Base-by-base conservation (phyloP, 1,140 invertebrate genomes). In the Thalassaphorura encarpata region DNA sequence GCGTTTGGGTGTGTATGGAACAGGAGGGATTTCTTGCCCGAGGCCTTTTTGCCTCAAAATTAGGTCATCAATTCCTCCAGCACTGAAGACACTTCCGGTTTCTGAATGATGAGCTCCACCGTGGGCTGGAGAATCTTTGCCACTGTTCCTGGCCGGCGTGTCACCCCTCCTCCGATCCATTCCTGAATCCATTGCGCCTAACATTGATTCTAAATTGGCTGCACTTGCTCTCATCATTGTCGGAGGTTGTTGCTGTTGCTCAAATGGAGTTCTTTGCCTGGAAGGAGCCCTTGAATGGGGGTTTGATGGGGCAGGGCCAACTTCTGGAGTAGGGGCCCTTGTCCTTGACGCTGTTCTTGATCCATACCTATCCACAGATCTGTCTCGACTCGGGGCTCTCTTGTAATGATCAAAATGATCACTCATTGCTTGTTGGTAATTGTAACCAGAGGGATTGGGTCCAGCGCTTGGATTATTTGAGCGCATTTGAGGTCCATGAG, bases 321-420 rank as follows among this genome's bases (percentile, higher is more conserved):
- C 72, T 69, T 50, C 73, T 66, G 52, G 70, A 67, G 73, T 72
- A 51, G 61, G 41, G 76, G 74, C 74, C 71, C 52, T 28, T 16
- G 64, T 60, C 42, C 60, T 65, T 21, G 63, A 59, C 6, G 62
- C 56, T 3, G 33, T 18, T 46, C 60, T 40, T 46, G 29, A 59
- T 21, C 55, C 57, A 67, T 85, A 89, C 54, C 86, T 77, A 74
- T 91, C 88, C 33, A 89, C 84, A 62, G 87, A 90, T 60, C 83
- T 84, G 68, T 91, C 89, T 68, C 87, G 40, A 73, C 87, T 89
- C 2, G 87, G 85, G 51, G 87, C 84, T 67, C 85, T 77, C 70
- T 90, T 89, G 60, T 65, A 97, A 69, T 97, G 92, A 74, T 96
- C 91, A 70, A 96, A 81, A 61, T 80, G 80, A 66, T 83, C 81